Conservation (phyloP, 2,888 invertebrate species). For the Acrocyrtus sp. region DNA sequence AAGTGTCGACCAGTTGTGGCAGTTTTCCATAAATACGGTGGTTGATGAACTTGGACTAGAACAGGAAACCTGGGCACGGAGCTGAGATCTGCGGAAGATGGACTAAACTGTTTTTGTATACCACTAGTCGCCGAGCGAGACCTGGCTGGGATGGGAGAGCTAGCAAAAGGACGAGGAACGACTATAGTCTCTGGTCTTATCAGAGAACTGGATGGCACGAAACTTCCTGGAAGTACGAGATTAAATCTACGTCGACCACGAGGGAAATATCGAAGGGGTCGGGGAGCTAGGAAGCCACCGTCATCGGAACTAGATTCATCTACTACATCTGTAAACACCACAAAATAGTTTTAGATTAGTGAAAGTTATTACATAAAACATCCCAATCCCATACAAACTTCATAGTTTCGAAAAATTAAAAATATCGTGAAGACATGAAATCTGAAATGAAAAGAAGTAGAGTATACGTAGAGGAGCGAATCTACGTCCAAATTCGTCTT, state of each 20-base stretch:
- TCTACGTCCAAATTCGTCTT: too few relatives aligned
- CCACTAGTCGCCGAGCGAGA: conserved; percentile 61
- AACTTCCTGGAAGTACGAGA: conserved; percentile 63
- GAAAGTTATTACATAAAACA: background rate
- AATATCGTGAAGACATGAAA: conserved; percentile 17
- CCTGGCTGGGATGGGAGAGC: conserved; percentile 61
- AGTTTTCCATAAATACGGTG: conserved; percentile 63
- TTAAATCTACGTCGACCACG: conserved; percentile 63
- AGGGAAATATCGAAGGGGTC: conserved; percentile 62
- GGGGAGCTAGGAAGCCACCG: conserved; percentile 63
- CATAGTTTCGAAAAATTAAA: background rate
- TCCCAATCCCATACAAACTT: too few relatives aligned
- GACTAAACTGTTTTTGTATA: conserved; percentile 57
- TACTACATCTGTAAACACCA: conserved; percentile 58
- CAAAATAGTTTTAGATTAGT: background rate
- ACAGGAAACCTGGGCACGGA: conserved; percentile 63
- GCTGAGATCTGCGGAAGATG: conserved; percentile 55
- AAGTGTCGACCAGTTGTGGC: conserved; percentile 63
- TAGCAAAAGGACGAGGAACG: conserved; percentile 61
- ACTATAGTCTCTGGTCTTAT: conserved; percentile 59
- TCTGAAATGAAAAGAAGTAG: conserved; percentile 13
- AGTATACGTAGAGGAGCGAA: too few relatives aligned
- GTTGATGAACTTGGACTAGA: conserved; percentile 64
- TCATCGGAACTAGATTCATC: conserved; percentile 63
- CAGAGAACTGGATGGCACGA: conserved; percentile 62